Evolutionary conservation across 1,140 invertebrate species (phyloP), one percentile per base, ranked within the genome.

Genomic region (Hormaphis cornu): DNA sequence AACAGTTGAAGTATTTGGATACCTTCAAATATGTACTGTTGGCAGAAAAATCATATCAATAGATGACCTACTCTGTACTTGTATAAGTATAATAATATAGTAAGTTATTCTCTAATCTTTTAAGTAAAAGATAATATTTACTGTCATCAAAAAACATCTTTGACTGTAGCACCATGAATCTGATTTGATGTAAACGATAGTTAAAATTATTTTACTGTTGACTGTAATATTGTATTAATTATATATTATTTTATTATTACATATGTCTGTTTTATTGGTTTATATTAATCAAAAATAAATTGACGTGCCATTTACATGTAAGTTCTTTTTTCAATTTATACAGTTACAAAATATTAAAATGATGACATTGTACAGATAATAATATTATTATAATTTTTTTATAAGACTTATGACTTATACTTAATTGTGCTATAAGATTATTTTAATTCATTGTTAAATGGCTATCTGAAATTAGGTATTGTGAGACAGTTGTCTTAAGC

Each of bases 41-140:
- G 10, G 33, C 42, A 46, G 37, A 63, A 66, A 14, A 50, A 48
- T 48, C 61, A 66, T 66, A 66, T 66, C 61, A 33, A 50, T 48
- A 4, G 24, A 66, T 48, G 48, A 18, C 9, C 9, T 66, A 66
- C 61, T 66, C 61, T 66, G 61, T 66, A 66, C 9, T 46, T 24
- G 37, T 58, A 58, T 58, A 58, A 58, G 40, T 58, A 40, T 40
- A 37, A 40, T 40, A 26, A 58, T 24, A 24, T 40, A 58, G 35
- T n/a, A 20, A 35, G 7, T 54, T 33, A 16, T 20, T 4, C 22
- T 50, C 24, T 20, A 22, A 12, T 6, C 16, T 12, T 50, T 1
- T 50, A 2, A 33, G 4, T 33, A n/a, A 12, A 16, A 3, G 12
- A 40, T 3, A 24, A n/a, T 4, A 2, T 56, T 56, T 37, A 37